Evolutionary conservation across 2,113 vertebrate genomes (phyloP), one percentile per base, ranked within the genome.

Genomic region (Syngnathus typhle): DNA sequence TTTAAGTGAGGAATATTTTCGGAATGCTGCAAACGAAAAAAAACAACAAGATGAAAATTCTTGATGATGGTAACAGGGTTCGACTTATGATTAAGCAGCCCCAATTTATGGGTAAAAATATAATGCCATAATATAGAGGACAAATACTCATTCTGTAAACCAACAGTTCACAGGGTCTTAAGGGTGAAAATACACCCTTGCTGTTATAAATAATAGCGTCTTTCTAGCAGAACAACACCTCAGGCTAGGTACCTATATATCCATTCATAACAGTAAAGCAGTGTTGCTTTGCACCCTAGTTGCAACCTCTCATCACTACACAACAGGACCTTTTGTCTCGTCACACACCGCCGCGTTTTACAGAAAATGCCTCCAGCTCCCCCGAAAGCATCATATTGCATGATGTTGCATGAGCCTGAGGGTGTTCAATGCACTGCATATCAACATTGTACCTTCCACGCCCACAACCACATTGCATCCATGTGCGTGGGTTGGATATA

Each of bases 401-500:
- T 3, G 12, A 65, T 65, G 60, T 60, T 74, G 46, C 54, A 64
- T 1, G 19, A 67, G 43, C 78, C 69, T 69, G 11, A 1, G 74
- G 79, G 74, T 16, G 65, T 82, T 69, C 60, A 65, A 19, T 52
- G 66, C 60, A 61, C 54, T 60, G 71, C 72, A 38, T 68, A 64
- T 37, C 9, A 13, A 70, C 70, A 55, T 19, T 19, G 47, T 7
- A 19, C 71, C 67, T 41, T 68, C 70, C 49, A 23, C 65, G 52
- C 36, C 56, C 52, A 71, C 72, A 72, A 41, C 61, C 76, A 62
- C 67, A 66, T 69, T 65, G 60, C 43, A 72, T 74, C 77, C 15
- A 3, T 16, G 67, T 74, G 82, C 74, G 74, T 36, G 71, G 68
- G 77, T 79, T 73, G 73, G 47, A 70, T 73, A 59, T 66, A 70